Base-by-base conservation (phyloP, 1,140 invertebrate species). In the Panagrolaimus sp. region DNA sequence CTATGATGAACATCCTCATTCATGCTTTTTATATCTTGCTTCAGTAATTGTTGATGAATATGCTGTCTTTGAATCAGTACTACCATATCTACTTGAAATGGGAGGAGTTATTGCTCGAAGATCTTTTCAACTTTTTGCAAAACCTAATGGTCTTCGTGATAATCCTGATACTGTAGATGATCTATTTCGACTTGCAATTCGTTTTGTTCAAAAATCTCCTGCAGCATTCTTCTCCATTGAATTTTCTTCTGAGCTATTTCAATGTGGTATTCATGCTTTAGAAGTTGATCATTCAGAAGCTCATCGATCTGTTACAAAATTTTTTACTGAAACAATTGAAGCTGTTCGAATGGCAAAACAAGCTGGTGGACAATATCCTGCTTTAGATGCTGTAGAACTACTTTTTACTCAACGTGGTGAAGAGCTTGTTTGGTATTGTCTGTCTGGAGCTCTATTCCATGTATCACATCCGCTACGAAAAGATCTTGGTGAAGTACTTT, bases 111-210 rank as follows among this genome's bases (percentile, higher is more conserved):
- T 66, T 66, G 93, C 77, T 87, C 87, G 66, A 90, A 91, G 51
- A 91, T 93, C 45, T 92, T 96, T 83, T 85, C 86, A 53, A 82
- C 93, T 75, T 86, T 96, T 76, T 38, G 25, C 38, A 63, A 89
- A 91, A 82, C 73, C 82, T 83, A 84, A 87, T 88, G 91, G 91
- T 1, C 84, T 97, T 9, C 87, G 89, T 68, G 90, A 95, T 84
- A 90, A 97, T 87, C 94, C 96, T 0, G 95, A 98, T 76, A 98
- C 93, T 0, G 92, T 98, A 0, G 96, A 98, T 83, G 96, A 98
- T 83, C 88, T 97, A 67, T 98, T 96, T 83, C 86, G 94, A 57
- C 86, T 96, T 25, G 92, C 91, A 82, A 87, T 89, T 65, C 87
- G 89, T 87, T 89, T 74, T 64, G 67, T 47, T 44, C 63, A 95